Percentiles rank a stretch among this genome's conserved stretches.
Evolutionary conservation across 2,113 vertebrate genomes (phyloP).

Genomic region (Halcyon malimbica): DNA sequence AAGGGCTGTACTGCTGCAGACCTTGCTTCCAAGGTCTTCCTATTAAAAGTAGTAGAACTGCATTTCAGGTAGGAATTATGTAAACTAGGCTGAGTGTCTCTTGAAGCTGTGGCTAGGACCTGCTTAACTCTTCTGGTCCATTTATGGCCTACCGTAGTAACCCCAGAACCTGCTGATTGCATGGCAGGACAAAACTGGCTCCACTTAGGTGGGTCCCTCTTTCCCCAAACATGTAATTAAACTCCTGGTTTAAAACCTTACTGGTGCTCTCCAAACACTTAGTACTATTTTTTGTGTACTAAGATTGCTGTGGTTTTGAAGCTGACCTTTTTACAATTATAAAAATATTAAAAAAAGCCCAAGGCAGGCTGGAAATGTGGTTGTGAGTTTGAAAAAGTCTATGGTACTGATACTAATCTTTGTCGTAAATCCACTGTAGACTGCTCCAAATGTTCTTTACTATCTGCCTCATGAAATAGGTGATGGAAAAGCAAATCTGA

Average conservation of each 20-base stretch:
- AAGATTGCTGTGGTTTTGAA: not conserved
- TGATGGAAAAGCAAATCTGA: not conserved
- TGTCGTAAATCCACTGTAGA: not conserved
- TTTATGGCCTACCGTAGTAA: not conserved
- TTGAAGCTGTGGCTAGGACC: not conserved
- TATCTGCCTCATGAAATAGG: not conserved
- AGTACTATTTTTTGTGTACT: not conserved
- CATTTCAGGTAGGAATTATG: not conserved
- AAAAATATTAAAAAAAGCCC: not conserved
- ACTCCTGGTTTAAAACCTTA: not conserved
- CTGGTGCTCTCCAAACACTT: not conserved
- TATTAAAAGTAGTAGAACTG: not conserved
- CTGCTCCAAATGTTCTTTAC: not conserved
- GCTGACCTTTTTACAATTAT: not conserved
- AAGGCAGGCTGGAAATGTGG: not conserved
- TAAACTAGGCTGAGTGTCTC: not conserved
- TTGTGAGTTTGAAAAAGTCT: not conserved
- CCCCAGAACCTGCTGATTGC: not conserved
- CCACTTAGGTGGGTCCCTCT: not conserved
- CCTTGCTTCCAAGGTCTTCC: not conserved
- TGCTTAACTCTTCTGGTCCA: not conserved
- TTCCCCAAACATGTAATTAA: not conserved
- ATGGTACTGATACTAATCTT: not conserved
- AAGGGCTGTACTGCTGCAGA: not conserved
- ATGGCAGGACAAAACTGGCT: not conserved